Percentiles rank a stretch among this genome's conserved stretches.
Conservation (phyloP, 2,888 invertebrate genomes). For the Tenthredo notha region DNA sequence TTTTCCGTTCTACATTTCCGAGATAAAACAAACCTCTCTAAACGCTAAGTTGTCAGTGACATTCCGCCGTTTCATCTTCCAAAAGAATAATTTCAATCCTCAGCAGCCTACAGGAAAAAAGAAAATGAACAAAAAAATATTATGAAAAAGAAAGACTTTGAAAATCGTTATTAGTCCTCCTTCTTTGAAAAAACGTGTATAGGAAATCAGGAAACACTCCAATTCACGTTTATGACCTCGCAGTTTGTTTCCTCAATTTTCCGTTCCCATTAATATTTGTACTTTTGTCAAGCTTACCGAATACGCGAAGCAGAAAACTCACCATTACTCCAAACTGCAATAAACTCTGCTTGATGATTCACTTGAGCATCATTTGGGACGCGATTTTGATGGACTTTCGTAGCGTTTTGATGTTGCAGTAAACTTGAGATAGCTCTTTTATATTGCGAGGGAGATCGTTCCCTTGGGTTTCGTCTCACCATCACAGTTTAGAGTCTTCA, state of each 20-base stretch:
- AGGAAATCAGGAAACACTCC: conserved; percentile 5
- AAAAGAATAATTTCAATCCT: neutral
- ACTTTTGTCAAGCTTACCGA: neutral
- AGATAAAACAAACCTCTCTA: conserved; percentile 1
- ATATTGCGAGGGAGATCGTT: conserved; percentile 10
- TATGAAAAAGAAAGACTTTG: neutral
- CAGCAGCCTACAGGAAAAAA: neutral
- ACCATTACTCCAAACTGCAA: neutral
- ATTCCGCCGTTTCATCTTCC: neutral
- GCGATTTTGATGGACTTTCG: neutral
- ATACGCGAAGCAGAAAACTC: neutral
- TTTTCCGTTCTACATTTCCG: neutral
- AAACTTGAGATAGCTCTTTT: conserved; percentile 5
- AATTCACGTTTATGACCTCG: neutral
- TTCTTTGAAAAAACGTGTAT: neutral
- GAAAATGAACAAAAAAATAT: neutral
- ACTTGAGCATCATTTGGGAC: conserved; percentile 4
- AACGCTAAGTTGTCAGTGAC: conserved; percentile 13
- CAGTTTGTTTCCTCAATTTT: neutral
- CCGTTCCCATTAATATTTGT: neutral
- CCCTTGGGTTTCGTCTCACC: conserved; percentile 3
- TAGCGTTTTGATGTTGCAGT: conserved; percentile 4
- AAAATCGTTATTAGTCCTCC: neutral
- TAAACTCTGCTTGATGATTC: neutral
- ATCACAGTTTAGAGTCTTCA: neutral